Percentiles rank a stretch among this genome's conserved stretches.
phyloP scores from a whole-genome alignment of 23 tunicate genomes.

The Diplosoma virens region DNA sequence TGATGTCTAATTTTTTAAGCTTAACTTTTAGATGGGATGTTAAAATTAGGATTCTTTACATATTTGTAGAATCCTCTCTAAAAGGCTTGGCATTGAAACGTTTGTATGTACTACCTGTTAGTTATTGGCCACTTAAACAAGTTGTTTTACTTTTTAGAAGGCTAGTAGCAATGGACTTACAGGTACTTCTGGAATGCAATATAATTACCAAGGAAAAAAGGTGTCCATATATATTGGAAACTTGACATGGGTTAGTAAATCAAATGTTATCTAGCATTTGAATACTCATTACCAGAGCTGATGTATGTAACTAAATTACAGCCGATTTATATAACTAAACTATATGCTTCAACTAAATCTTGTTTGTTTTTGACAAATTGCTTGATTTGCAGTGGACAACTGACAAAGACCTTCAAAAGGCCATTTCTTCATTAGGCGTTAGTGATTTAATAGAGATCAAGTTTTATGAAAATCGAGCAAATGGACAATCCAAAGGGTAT shows the following conservation, averaged over 20 bases:
- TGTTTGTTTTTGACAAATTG: too few relatives aligned
- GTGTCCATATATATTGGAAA: conserved; percentile 96
- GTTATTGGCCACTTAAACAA: background rate
- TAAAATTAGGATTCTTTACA: too few relatives aligned
- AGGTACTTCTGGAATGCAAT: conserved; percentile 42
- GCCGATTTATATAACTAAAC: too few relatives aligned
- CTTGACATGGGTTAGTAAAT: conserved; percentile 78
- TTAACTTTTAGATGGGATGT: too few relatives aligned
- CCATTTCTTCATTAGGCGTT: conserved; percentile 70
- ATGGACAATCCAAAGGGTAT: conserved; percentile 94
- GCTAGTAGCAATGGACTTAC: conserved; percentile 50
- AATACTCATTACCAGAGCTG: too few relatives aligned
- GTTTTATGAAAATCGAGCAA: conserved; percentile 90
- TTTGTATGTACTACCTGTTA: background rate
- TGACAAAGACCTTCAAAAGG: conserved; percentile 86
- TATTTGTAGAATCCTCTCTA: too few relatives aligned
- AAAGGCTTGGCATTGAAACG: too few relatives aligned
- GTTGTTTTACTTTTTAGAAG: conserved; percentile 23
- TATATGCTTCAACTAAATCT: background rate
- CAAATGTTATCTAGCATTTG: too few relatives aligned
- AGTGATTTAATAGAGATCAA: conserved; percentile 83
- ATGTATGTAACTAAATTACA: too few relatives aligned
- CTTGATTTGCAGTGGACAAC: conserved; percentile 77
- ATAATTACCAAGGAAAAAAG: conserved; percentile 91
- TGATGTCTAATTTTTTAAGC: too few relatives aligned